Evolutionary conservation across 2,797 vertebrate genomes (phyloP).

Genomic region (Schizothorax lantsangensis): DNA sequence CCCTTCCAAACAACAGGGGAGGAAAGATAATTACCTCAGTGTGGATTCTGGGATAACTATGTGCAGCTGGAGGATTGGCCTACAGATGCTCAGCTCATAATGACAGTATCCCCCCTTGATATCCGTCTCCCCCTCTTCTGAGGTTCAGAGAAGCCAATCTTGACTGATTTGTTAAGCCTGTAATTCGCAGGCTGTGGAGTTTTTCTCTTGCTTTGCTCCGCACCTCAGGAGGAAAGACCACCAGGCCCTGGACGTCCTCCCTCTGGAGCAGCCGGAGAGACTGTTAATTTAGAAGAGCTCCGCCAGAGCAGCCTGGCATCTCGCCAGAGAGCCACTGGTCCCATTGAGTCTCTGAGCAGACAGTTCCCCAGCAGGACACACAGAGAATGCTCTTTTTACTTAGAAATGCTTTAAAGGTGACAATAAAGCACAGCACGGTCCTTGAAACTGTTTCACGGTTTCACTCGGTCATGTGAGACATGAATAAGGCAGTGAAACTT

Average conservation of each 20-base stretch:
- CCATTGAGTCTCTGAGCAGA: conserved; percentile 71
- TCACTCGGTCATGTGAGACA: conserved; percentile 58
- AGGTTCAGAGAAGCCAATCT: conserved; percentile 75
- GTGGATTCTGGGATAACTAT: conserved; percentile 78
- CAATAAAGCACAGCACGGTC: conserved; percentile 74
- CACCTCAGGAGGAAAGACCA: conserved; percentile 72
- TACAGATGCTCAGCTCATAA: conserved; percentile 72
- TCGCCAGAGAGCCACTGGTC: conserved; percentile 81
- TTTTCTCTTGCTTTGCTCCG: conserved; percentile 66
- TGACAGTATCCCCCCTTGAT: conserved; percentile 56
- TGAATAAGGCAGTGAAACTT: conserved; percentile 76
- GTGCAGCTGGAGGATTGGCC: conserved; percentile 78
- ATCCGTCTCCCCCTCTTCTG: conserved; percentile 66
- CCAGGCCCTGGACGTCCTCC: conserved; percentile 74
- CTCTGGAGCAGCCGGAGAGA: conserved; percentile 74
- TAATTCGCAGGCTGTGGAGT: conserved; percentile 75
- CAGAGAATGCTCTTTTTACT: conserved; percentile 79
- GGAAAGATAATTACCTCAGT: conserved; percentile 82
- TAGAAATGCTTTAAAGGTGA: conserved; percentile 80
- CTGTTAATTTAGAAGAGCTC: conserved; percentile 85
- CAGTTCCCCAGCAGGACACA: conserved; percentile 70
- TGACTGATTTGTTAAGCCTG: conserved; percentile 82
- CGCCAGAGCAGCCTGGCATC: conserved; percentile 80
- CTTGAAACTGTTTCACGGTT: conserved; percentile 58
- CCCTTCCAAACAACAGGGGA: conserved; percentile 78